Evolutionary conservation across 2,797 vertebrate genomes (phyloP), one percentile per base, ranked within the genome.

Genomic region (Merluccius polli): DNA sequence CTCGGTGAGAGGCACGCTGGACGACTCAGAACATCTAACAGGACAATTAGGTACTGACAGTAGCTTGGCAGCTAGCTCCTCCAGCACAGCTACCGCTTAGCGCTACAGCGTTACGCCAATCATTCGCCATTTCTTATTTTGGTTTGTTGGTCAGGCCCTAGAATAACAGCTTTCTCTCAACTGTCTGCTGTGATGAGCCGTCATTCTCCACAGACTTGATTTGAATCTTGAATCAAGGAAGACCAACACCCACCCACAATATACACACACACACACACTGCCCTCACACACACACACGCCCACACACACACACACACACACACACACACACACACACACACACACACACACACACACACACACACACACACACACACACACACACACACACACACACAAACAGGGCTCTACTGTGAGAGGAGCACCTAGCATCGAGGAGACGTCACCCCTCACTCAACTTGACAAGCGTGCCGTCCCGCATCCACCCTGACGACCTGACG

Each of bases 361-460:
- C 59, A 63, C 59, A 27, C 59, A 59, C 52, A 59, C 52, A 59
- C 21, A 59, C 52, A 59, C 52, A 27, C 59, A 27, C 59, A 63
- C 1, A 65, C 59, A 65, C 24, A 65, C 59, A 27, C 24, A 65
- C 59, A 27, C 59, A 63, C n/a, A 27, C 52, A 59, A 6, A 9
- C 52, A 59, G 52, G 24, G n/a, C 21, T 59, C 59, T 27, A 65
- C 24, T 5, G 52, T 65, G 59, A 65, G 59, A 12, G 59, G 59
- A 65, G 59, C 24, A 65, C 59, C 59, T 27, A 65, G 59, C 59
- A 65, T 65, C 59, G 11, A 65, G 59, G 59, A 65, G 59, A 65
- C 59, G 24, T 65, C 59, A 65, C 67, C 31, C 29, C 67, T 69
- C 67, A 69, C 67, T 69, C 67, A 31, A 32, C 16, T 69, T 69